phyloP scores from a whole-genome alignment of 2,797 vertebrate genomes.

The Poecile montanus region DNA sequence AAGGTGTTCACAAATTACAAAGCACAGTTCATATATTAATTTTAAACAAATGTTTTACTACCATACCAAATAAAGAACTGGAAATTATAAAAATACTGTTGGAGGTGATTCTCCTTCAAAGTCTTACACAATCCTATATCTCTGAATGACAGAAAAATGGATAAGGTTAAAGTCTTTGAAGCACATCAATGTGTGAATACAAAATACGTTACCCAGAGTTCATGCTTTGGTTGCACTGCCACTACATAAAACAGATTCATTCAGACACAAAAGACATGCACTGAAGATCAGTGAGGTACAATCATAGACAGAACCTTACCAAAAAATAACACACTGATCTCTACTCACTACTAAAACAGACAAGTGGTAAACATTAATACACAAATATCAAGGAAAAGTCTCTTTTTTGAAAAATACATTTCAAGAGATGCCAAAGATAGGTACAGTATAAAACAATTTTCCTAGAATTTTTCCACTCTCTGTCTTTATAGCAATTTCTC shows the following conservation, averaged over 20 bases:
- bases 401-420: background rate
- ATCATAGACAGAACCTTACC: background rate
- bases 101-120: background rate
- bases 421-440: background rate
- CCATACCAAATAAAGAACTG: background rate
- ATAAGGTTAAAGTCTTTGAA: slow-evolving; percentile 36
- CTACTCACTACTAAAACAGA: background rate
- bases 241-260: slow-evolving; percentile 28
- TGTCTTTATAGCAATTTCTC: background rate
- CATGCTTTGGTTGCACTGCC: slow-evolving; percentile 12
- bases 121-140: background rate
- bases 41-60: background rate
- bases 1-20: background rate
- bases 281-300: background rate
- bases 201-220: background rate
- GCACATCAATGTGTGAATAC: background rate
- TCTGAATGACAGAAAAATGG: slow-evolving; percentile 18
- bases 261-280: slow-evolving; percentile 12
- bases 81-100: background rate
- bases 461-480: background rate
- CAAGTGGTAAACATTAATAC: background rate
- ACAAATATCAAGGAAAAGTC: background rate
- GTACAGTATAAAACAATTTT: background rate
- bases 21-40: background rate
- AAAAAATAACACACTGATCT: background rate